Evolutionary conservation across 2,113 vertebrate genomes (phyloP), one percentile per base, ranked within the genome.

Genomic region (Podocnemis expansa): DNA sequence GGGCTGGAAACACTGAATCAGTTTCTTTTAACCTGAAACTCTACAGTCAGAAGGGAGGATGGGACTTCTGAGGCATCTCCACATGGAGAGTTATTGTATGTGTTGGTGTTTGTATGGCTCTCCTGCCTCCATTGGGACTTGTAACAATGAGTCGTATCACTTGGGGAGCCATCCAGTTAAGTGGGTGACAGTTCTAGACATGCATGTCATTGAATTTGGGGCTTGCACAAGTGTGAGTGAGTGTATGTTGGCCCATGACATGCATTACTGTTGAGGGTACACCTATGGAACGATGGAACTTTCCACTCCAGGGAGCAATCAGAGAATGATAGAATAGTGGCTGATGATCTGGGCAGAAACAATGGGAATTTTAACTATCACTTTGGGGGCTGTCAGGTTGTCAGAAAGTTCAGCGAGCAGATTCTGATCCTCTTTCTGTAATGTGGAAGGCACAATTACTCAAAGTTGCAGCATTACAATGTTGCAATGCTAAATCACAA

Each of bases 1-100:
- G 93, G 63, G 34, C 88, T 95, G 84, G 63, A 91, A 95, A 91
- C 17, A 58, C 79, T 87, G 89, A 91, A 88, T 91, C 70, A 52
- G 34, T 55, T 19, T n/a, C 52, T 55, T 87, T 85, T 27, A 83
- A 87, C 86, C 84, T 31, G 1, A 51, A 79, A 78, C 54, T 84
- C 56, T 90, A 54, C 78, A 56, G 31, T 63, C 87, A 95, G 90
- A 90, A 96, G 93, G 88, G 90, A 91, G 55, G 89, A 34, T 55
- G 51, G 75, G 58, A 27, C 55, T 78, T 60, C 56, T 76, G 79
- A 58, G 60, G 54, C 80, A 34, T 91, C 95, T 94, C 96, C 55
- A 13, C 34, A 1, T 45, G 88, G 82, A 93, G 78, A 8, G 8
- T 87, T 89, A 60, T 51, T 5, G 11, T 87, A 49, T 45, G 84